These are phyloP conservation scores for Nesogale talazaci DNA, from an alignment of 2,113 vertebrate species.

Conservation along the genomic window DNA sequence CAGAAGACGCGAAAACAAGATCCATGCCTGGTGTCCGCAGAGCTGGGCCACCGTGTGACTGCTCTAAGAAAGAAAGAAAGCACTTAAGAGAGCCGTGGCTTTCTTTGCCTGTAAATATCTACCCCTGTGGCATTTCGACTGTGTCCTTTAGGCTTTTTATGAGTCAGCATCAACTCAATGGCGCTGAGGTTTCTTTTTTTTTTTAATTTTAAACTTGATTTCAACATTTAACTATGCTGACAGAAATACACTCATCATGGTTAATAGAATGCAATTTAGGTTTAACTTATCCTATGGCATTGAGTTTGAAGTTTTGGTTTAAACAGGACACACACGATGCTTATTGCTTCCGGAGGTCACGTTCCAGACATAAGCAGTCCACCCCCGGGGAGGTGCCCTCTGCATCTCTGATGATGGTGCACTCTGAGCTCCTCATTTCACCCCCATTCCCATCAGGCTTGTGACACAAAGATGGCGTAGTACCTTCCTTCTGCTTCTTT, in stretches of 20 bases:
- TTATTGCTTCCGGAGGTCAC: conserved; percentile 10
- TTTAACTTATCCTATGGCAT: no score
- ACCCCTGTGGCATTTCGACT: no score
- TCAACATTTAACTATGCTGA: no score
- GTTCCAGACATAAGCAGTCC: not conserved
- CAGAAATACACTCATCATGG: no score
- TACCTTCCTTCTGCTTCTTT: not conserved
- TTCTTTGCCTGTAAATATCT: not conserved
- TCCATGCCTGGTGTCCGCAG: not conserved
- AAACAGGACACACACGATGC: not conserved
- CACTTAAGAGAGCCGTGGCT: not conserved
- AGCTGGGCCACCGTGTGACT: not conserved
- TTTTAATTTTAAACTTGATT: no score
- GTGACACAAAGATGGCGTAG: not conserved
- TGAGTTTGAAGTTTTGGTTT: no score
- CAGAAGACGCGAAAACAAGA: not conserved
- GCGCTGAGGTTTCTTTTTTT: no score
- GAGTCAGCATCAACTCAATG: no score
- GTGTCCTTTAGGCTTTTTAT: no score
- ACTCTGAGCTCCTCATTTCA: not conserved
- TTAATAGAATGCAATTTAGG: no score
- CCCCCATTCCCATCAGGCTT: not conserved
- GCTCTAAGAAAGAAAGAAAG: not conserved
- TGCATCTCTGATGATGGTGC: not conserved
- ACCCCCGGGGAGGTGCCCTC: not conserved